Conservation (phyloP, 2,888 invertebrate species). For the Cataglyphis livida region DNA sequence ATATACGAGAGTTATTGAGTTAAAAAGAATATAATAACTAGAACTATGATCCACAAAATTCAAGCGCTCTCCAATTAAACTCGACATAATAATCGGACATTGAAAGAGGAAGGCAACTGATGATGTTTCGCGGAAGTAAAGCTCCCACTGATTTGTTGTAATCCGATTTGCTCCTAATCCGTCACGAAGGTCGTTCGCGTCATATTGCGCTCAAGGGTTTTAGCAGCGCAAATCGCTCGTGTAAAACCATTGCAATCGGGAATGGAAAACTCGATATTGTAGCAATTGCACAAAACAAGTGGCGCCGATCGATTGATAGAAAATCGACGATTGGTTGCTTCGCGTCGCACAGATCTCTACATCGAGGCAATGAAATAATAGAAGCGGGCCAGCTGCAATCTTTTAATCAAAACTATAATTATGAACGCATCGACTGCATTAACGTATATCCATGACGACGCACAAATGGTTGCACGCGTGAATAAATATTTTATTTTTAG, state of each 20-base stretch:
- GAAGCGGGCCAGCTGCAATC: background rate
- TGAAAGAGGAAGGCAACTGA: slow-evolving; percentile 40
- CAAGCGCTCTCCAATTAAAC: slow-evolving; percentile 40
- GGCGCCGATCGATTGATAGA: slow-evolving; percentile 12
- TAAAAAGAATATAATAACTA: slow-evolving; percentile 5
- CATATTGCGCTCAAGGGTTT: slow-evolving; percentile 51
- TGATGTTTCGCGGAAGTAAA: slow-evolving; percentile 51
- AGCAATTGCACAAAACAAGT: slow-evolving; percentile 31
- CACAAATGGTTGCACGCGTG: background rate
- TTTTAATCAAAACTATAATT: background rate
- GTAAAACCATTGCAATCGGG: slow-evolving; percentile 31
- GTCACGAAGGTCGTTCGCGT: slow-evolving; percentile 47
- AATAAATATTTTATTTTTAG: slow-evolving; percentile 28
- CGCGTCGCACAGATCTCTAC: background rate
- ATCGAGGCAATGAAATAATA: slow-evolving; percentile 4
- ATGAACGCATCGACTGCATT: background rate
- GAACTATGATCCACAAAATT: slow-evolving; percentile 31
- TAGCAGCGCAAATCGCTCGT: slow-evolving; percentile 32
- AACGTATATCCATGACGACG: slow-evolving; percentile 23
- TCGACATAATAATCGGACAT: slow-evolving; percentile 32
- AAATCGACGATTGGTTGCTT: slow-evolving; percentile 31
- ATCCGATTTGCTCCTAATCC: slow-evolving; percentile 53
- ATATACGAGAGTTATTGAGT: background rate
- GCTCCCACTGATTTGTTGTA: slow-evolving; percentile 54
- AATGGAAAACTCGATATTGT: slow-evolving; percentile 48